These are phyloP conservation scores for Procambarus virginalis DNA, from an alignment of 1,140 invertebrate species.

Conservation along the genomic window DNA sequence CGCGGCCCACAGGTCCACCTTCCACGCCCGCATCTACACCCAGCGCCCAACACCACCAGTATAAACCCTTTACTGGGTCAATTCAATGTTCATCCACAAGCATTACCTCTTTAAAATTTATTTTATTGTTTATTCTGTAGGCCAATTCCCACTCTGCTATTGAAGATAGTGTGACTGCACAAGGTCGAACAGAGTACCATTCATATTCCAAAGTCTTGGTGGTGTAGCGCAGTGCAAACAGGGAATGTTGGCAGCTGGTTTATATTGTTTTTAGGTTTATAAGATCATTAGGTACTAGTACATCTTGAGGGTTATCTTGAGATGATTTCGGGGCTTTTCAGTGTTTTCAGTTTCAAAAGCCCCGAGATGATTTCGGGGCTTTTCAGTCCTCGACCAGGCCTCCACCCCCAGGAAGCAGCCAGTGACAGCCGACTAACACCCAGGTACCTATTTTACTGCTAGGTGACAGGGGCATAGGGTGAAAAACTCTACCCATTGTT, in stretches of 20 bases:
- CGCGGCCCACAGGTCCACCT: constrained; percentile 13
- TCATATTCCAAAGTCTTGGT: not conserved
- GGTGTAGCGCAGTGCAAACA: constrained; percentile 1
- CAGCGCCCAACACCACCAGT: constrained; percentile 52
- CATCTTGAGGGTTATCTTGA: too few species aligned
- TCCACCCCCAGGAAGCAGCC: too few species aligned
- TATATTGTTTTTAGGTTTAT: not conserved
- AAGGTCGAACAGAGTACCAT: not conserved
- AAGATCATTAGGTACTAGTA: not conserved
- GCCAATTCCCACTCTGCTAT: not conserved
- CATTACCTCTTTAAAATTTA: constrained; percentile 2
- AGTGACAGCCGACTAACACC: too few species aligned
- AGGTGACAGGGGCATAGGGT: too few species aligned
- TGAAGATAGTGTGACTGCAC: constrained; percentile 5
- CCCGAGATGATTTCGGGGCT: too few species aligned
- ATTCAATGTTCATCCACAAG: constrained; percentile 22
- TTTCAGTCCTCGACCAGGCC: too few species aligned
- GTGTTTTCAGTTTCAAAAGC: too few species aligned
- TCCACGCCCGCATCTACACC: constrained; percentile 31
- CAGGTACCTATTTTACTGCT: too few species aligned
- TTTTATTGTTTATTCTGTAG: constrained; percentile 17
- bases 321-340: too few species aligned
- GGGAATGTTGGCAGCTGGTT: constrained; percentile 1
- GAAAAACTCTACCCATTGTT: too few species aligned
- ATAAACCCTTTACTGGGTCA: constrained; percentile 42